phyloP scores from a whole-genome alignment of 2,113 vertebrate species.

The Phylloscopus trochilus region DNA sequence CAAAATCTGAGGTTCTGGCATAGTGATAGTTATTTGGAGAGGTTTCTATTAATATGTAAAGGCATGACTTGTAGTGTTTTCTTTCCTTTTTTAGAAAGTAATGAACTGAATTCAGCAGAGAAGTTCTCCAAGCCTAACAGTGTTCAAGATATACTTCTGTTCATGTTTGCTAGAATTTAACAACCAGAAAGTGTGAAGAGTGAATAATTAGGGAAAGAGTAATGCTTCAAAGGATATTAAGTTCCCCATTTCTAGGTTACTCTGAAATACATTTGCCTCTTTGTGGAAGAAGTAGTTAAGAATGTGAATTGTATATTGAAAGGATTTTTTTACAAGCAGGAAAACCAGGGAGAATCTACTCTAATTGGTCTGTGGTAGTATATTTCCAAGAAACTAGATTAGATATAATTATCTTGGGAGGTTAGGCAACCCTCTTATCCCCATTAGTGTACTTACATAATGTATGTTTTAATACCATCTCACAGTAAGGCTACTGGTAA shows the following conservation, averaged over 20 bases:
- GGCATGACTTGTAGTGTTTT: background rate
- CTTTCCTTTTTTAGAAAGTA: background rate
- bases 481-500: background rate
- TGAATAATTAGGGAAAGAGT: background rate
- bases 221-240: background rate
- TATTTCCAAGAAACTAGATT: constrained; percentile 46
- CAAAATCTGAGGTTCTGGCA: background rate
- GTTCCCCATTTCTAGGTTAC: background rate
- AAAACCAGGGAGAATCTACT: background rate
- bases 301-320: background rate
- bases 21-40: background rate
- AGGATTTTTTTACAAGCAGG: background rate
- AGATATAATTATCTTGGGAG: constrained; percentile 18
- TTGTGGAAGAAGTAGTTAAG: background rate
- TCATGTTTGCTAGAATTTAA: background rate
- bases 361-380: constrained; percentile 13
- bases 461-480: constrained; percentile 30
- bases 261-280: background rate
- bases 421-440: constrained; percentile 35
- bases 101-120: background rate
- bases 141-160: background rate
- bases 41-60: background rate
- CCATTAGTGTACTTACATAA: constrained; percentile 48
- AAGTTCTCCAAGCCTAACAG: background rate
- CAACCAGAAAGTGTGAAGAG: background rate